These are phyloP conservation scores for Microtus oregoni DNA, from an alignment of 2,113 vertebrate genomes.

Conservation along the genomic window DNA sequence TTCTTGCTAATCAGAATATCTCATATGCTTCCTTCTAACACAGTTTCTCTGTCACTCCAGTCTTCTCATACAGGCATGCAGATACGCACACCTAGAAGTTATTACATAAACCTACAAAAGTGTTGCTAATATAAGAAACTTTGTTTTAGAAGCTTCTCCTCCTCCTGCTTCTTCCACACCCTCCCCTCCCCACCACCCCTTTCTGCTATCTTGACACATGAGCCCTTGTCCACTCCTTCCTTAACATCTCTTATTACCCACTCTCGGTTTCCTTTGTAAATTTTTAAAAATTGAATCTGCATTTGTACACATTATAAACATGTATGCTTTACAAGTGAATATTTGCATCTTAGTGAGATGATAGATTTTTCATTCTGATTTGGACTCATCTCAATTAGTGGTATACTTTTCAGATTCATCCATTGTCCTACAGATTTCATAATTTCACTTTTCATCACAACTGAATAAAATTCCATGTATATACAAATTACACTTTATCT, in stretches of 20 bases:
- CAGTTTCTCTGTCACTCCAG: background rate
- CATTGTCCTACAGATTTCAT: background rate
- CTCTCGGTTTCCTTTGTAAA: background rate
- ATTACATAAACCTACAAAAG: background rate
- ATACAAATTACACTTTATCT: background rate
- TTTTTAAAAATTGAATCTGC: background rate
- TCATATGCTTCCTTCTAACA: background rate
- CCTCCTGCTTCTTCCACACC: background rate
- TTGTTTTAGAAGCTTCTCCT: background rate
- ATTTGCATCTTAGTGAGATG: background rate
- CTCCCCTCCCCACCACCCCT: background rate
- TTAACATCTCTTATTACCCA: too few species aligned
- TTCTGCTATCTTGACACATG: background rate
- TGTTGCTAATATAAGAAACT: background rate
- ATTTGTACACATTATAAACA: background rate
- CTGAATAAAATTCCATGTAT: background rate
- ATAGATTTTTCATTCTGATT: background rate
- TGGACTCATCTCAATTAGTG: background rate
- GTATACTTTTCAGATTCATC: background rate
- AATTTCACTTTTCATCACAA: background rate
- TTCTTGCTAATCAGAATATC: background rate
- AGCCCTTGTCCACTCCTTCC: background rate
- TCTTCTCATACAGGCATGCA: background rate
- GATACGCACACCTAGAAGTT: background rate
- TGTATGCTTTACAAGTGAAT: too few species aligned